Conservation (phyloP, 1,140 invertebrate genomes). For the Leptonema lineaticorne region DNA sequence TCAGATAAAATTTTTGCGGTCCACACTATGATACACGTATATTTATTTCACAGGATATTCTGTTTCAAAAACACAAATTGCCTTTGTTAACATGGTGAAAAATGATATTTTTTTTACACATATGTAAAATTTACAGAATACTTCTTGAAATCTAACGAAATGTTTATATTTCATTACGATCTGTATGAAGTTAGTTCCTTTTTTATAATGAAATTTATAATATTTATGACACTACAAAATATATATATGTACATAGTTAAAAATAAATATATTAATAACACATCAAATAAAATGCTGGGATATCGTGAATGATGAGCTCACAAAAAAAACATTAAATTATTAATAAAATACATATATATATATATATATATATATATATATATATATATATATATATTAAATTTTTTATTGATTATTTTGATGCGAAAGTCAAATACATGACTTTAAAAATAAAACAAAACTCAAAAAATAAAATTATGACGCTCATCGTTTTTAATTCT, state of each 20-base stretch:
- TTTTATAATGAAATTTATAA: too few species aligned
- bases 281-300: constrained; percentile 8
- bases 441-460: too few species aligned
- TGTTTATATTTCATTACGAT: too few species aligned
- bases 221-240: neutral
- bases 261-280: neutral
- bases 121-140: constrained; percentile 11
- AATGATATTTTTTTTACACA: constrained; percentile 16
- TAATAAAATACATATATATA: neutral
- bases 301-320: neutral
- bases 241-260: constrained; percentile 2
- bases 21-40: constrained; percentile 24
- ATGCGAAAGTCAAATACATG: too few species aligned
- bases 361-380: neutral
- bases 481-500: too few species aligned
- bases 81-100: constrained; percentile 26
- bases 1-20: too few species aligned
- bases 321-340: neutral
- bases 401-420: too few species aligned
- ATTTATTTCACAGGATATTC: constrained; percentile 21
- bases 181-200: too few species aligned
- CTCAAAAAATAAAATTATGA: too few species aligned
- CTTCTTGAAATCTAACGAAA: constrained; percentile 12
- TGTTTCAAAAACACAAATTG: constrained; percentile 24
- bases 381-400: neutral